Evolutionary conservation across 2,113 vertebrate species (phyloP).

Genomic region (Pan troglodytes): NHGRI_mPanTro3-v2.1_pri NC_072409.2:70183001-70183500

Average conservation of each 20-base stretch:
- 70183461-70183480: not conserved
- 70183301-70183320: not conserved
- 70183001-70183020: not conserved
- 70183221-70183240: not conserved
- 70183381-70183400: not conserved
- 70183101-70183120: not conserved
- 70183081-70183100: not conserved
- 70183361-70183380: not conserved
- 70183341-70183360: not conserved
- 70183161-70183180: not conserved
- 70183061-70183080: conserved; percentile 19
- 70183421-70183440: not conserved
- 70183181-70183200: not conserved
- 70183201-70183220: not conserved
- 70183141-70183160: not conserved
- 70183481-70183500: not conserved
- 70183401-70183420: not conserved
- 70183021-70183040: not conserved
- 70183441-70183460: not conserved
- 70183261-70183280: not conserved
- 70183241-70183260: not conserved
- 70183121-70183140: not conserved
- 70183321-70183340: not conserved
- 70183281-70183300: not conserved
- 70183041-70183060: conserved; percentile 44